Percentiles rank a stretch among this genome's conserved stretches.
phyloP scores from a whole-genome alignment of 2,797 vertebrate species.

The Sebastes nivosus region DNA sequence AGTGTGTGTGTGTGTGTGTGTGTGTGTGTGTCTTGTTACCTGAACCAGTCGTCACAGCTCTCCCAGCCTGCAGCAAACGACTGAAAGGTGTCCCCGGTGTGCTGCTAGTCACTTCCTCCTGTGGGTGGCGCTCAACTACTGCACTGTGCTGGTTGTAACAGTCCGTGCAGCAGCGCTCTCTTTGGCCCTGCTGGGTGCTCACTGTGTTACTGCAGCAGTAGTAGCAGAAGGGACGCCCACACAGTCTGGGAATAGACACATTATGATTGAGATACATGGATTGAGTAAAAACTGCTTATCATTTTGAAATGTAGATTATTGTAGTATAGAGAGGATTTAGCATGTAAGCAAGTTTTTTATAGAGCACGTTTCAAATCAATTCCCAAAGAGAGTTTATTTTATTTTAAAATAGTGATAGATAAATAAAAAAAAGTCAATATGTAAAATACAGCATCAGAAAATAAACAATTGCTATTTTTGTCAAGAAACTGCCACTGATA shows the following conservation, averaged over 20 bases:
- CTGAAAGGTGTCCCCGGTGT: constrained; percentile 60
- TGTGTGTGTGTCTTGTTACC: constrained; percentile 54
- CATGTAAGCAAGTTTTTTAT: neutral
- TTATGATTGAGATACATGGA: neutral
- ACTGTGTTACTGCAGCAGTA: constrained; percentile 92
- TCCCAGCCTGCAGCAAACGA: constrained; percentile 73
- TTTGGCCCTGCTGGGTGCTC: constrained; percentile 83
- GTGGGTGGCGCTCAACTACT: constrained; percentile 77
- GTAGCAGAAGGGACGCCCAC: constrained; percentile 93
- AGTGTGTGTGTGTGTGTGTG: neutral
- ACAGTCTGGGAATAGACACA: constrained; percentile 83
- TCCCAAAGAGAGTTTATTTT: neutral
- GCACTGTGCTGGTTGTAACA: constrained; percentile 87
- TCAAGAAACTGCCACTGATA: neutral
- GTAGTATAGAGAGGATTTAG: neutral
- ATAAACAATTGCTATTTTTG: neutral
- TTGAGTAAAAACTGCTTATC: neutral
- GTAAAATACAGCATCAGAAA: neutral
- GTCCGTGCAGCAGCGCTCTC: constrained; percentile 91
- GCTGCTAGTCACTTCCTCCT: constrained; percentile 80
- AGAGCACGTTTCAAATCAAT: neutral
- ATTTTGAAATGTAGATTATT: neutral
- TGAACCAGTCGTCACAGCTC: constrained; percentile 71
- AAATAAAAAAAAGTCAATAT: neutral
- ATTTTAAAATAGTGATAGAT: neutral